Percentiles rank a stretch among this genome's conserved stretches.
Conservation (phyloP, 1,140 invertebrate species). For the Drosophila suzukii region DNA sequence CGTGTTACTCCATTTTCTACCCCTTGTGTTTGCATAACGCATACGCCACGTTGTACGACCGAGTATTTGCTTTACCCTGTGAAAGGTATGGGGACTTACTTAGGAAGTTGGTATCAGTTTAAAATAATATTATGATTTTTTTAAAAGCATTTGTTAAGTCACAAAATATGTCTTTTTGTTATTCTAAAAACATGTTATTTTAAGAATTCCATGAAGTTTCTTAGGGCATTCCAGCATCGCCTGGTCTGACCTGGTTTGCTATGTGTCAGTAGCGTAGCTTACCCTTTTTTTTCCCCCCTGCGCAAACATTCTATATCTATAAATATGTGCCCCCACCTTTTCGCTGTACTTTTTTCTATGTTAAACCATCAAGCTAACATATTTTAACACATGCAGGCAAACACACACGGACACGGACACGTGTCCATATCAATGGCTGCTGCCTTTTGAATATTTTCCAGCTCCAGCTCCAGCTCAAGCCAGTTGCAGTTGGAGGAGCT, state of each 20-base stretch:
- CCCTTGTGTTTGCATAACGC: slow-evolving; percentile 55
- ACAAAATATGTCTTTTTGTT: background rate
- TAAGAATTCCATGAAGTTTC: background rate
- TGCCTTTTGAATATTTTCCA: slow-evolving; percentile 75
- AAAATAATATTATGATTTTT: background rate
- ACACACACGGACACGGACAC: slow-evolving; percentile 52
- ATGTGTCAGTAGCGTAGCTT: slow-evolving; percentile 11
- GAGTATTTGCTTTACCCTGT: slow-evolving; percentile 6
- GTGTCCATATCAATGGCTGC: slow-evolving; percentile 78
- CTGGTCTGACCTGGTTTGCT: background rate
- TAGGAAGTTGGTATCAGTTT: background rate
- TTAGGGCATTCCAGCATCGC: slow-evolving; percentile 12
- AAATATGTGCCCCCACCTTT: slow-evolving; percentile 79
- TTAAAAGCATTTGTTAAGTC: background rate
- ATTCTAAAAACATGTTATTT: background rate
- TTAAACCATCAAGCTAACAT: slow-evolving; percentile 82
- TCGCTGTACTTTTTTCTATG: slow-evolving; percentile 71
- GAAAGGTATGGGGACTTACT: background rate
- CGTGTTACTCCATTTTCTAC: background rate
- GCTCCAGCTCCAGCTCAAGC: slow-evolving; percentile 7
- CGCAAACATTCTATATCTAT: slow-evolving; percentile 63
- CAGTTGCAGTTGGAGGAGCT: slow-evolving; percentile 59
- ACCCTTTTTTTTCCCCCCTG: slow-evolving; percentile 17
- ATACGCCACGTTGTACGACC: slow-evolving; percentile 49
- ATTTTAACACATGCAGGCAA: slow-evolving; percentile 76